Evolutionary conservation across 2,888 invertebrate genomes (phyloP).

Genomic region (Acholoe squamosa): DNA sequence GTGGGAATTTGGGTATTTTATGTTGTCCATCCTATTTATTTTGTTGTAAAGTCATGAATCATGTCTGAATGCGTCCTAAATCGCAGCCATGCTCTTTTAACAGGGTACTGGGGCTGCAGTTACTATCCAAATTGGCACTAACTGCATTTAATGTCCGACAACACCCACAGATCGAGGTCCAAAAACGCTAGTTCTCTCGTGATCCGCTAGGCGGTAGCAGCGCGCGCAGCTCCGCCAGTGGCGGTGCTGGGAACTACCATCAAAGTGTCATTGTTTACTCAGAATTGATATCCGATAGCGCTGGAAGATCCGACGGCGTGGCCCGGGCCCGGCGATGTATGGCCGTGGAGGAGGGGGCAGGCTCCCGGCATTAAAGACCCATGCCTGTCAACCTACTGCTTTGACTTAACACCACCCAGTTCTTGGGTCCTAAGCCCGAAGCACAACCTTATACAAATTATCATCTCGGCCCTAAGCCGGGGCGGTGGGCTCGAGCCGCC

Average conservation of each 20-base stretch:
- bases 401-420: constrained; percentile 59
- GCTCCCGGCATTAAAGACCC: constrained; percentile 52
- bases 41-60: neutral
- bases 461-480: constrained; percentile 57
- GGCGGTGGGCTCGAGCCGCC: neutral
- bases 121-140: constrained; percentile 3
- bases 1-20: too few relatives aligned
- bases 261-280: constrained; percentile 62
- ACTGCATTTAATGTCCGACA: constrained; percentile 27
- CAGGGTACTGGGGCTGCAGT: neutral
- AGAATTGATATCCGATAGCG: constrained; percentile 58
- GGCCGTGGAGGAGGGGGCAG: constrained; percentile 24
- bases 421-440: constrained; percentile 53
- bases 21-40: neutral
- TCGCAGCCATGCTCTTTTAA: constrained; percentile 6
- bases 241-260: constrained; percentile 33
- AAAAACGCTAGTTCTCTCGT: constrained; percentile 9
- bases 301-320: constrained; percentile 8
- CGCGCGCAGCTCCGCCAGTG: constrained; percentile 34
- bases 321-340: constrained; percentile 24
- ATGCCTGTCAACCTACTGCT: constrained; percentile 60
- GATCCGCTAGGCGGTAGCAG: constrained; percentile 49
- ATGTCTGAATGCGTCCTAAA: neutral
- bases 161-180: neutral
- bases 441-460: constrained; percentile 63